Conservation (phyloP, 2,113 vertebrate genomes). For the Trochalopteron elliotii region DNA sequence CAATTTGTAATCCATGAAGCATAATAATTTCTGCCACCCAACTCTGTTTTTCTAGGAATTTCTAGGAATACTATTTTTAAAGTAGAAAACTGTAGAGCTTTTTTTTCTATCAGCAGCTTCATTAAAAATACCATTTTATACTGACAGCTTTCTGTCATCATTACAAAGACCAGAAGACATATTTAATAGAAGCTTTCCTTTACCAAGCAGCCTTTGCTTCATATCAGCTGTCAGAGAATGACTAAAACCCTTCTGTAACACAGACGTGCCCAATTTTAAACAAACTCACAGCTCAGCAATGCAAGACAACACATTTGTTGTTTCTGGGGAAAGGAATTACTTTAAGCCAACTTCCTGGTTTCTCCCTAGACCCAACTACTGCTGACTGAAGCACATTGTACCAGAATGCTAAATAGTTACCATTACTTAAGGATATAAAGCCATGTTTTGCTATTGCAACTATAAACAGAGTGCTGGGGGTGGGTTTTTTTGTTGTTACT, state of each 20-base stretch:
- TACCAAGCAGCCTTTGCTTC: background rate
- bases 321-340: background rate
- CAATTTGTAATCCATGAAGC: background rate
- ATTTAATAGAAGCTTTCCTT: constrained; percentile 22
- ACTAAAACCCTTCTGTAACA: background rate
- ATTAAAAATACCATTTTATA: constrained; percentile 15
- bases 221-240: background rate
- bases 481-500: background rate
- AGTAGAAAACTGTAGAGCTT: background rate
- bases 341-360: background rate
- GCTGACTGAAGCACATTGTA: background rate
- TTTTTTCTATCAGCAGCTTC: background rate
- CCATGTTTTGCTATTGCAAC: background rate
- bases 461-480: background rate
- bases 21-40: background rate
- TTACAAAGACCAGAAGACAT: background rate
- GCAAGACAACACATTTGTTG: constrained; percentile 11
- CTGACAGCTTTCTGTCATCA: background rate
- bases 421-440: background rate
- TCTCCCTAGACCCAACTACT: background rate
- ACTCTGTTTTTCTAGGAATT: background rate
- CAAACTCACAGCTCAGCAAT: background rate
- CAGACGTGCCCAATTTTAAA: background rate
- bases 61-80: background rate
- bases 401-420: background rate